Evolutionary conservation across 2,113 vertebrate genomes (phyloP).

Genomic region (Isurus oxyrinchus): DNA sequence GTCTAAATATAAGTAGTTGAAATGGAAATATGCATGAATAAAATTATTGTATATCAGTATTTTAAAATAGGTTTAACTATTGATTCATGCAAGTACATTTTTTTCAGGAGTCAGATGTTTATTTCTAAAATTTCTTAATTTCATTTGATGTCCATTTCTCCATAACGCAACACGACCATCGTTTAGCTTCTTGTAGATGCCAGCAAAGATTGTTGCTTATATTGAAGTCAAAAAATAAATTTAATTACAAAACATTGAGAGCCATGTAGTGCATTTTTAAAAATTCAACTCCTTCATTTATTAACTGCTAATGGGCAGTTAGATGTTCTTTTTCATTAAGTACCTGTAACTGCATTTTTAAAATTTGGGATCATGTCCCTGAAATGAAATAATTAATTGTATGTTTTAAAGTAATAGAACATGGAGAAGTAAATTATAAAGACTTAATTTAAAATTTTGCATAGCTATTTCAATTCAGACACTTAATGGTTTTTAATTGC

Average conservation of each 20-base stretch:
- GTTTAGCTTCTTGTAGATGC: neutral
- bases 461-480: neutral
- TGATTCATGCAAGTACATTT: neutral
- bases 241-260: neutral
- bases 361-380: neutral
- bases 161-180: neutral
- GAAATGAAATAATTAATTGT: neutral
- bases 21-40: neutral
- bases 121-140: neutral
- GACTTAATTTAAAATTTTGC: neutral
- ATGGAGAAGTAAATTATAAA: neutral
- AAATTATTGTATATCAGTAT: neutral
- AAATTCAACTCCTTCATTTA: neutral
- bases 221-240: neutral
- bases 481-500: neutral
- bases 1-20: neutral
- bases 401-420: neutral
- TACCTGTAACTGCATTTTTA: neutral
- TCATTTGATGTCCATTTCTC: neutral
- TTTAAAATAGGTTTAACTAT: neutral
- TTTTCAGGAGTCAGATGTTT: neutral
- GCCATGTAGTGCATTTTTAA: neutral
- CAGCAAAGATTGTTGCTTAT: neutral
- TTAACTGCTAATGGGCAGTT: neutral
- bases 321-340: neutral